These are phyloP conservation scores for Pterocles gutturalis DNA, from an alignment of 2,113 vertebrate species.

Conservation along the genomic window DNA sequence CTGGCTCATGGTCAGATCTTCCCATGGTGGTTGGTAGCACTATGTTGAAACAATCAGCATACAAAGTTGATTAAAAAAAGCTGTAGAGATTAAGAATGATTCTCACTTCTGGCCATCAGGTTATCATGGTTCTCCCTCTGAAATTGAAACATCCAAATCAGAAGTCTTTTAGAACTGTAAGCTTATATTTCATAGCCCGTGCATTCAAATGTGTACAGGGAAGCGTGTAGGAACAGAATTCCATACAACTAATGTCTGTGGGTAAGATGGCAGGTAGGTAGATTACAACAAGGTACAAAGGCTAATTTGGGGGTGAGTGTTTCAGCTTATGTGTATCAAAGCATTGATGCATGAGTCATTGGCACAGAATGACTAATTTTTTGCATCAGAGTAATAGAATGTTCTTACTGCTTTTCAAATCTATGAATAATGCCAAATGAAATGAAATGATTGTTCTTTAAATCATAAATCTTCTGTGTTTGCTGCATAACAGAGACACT, in stretches of 20 bases:
- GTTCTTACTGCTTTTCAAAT: conserved; percentile 33
- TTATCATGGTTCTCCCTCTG: not conserved
- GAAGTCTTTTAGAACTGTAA: not conserved
- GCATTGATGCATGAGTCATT: conserved; percentile 48
- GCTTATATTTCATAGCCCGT: not conserved
- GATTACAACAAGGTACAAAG: conserved; percentile 10
- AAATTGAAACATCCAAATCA: not conserved
- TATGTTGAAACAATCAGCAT: fast-evolving
- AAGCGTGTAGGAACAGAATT: not conserved
- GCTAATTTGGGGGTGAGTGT: conserved; percentile 3
- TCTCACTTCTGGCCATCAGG: not conserved
- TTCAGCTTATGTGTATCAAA: conserved; percentile 44
- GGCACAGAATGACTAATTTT: conserved; percentile 11
- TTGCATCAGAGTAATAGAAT: conserved; percentile 33
- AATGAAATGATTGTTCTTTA: not conserved
- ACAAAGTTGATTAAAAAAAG: not conserved
- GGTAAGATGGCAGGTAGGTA: conserved; percentile 2
- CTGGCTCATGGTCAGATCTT: not conserved
- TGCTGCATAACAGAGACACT: not conserved
- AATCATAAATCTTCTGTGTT: not conserved
- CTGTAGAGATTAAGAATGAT: not conserved
- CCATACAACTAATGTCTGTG: not conserved
- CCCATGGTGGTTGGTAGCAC: not conserved
- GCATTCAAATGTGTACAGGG: not conserved
- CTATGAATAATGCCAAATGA: not conserved